Base-by-base conservation (phyloP, 2,888 invertebrate genomes). In the Rhabditophanes sp. region DNA sequence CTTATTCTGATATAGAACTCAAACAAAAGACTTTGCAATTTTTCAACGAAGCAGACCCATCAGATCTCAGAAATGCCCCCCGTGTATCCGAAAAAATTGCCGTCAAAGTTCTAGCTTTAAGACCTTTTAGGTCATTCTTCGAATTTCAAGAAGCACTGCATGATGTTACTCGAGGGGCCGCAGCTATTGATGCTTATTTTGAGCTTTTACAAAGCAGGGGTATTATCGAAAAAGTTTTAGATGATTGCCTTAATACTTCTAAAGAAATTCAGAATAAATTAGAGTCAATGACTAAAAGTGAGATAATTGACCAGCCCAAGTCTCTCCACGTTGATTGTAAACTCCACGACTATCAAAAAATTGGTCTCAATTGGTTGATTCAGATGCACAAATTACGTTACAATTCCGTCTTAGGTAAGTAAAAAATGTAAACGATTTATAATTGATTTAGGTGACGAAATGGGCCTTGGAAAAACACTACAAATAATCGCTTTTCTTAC, bases 401-500 rank as follows among this genome's bases (percentile, higher is more conserved):
- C 25, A 88, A 88, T 59, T 85, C 85, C 1, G 88, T 93, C 56
- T 71, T 93, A 43, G 90, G 88, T 0, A 90, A 93, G 66, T 90
- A 93, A 72, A 93, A n/a, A n/a, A n/a, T 6, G n/a, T 23, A 11
- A 9, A 14, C 17, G 17, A 16, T 12, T 67, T 18, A 67, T 68
- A 40, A 43, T 68, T 18, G 64, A 66, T n/a, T 19, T 18, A 35
- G 7, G 17, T 20, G 25, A 51, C 14, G 30, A 50, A n/a, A n/a
- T n/a, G 53, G 85, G 85, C 1, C 70, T 87, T 2, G 85, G 85
- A 3, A 87, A 87, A 69, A 87, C 87, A 0, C 78, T 87, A 44
- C 85, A 87, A 67, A 78, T 84, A n/a, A 83, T 87, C 45, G 77
- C 85, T 0, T 85, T 85, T 68, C 72, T 87, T 1, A 80, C 84